Conservation (phyloP, 1,140 invertebrate species). For the Lerema accius region DNA sequence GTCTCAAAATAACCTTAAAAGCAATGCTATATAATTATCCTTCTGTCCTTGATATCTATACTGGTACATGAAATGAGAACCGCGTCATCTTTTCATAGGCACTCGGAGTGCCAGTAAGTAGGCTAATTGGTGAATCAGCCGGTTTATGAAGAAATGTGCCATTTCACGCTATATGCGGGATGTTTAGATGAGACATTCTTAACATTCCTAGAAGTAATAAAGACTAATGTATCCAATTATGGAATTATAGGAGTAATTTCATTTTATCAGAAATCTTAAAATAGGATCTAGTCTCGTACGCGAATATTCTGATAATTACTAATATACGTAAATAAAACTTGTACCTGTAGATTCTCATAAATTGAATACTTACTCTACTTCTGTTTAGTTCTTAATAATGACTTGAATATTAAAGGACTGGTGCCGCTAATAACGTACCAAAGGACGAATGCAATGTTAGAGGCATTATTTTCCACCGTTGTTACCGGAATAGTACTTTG, state of each 20-base stretch:
- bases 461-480: neutral
- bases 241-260: too few relatives aligned
- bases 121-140: conserved; percentile 58
- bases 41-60: neutral
- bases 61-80: neutral
- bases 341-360: too few relatives aligned
- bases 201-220: neutral
- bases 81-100: conserved; percentile 11
- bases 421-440: neutral
- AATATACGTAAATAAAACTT: too few relatives aligned
- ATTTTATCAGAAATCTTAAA: too few relatives aligned
- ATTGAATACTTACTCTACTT: too few relatives aligned
- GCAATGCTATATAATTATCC: neutral
- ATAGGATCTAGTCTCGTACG: too few relatives aligned
- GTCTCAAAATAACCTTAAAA: neutral
- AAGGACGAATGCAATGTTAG: neutral
- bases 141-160: conserved; percentile 57
- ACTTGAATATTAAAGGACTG: too few relatives aligned
- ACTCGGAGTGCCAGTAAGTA: conserved; percentile 42
- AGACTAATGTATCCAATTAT: too few relatives aligned
- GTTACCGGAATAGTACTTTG: neutral
- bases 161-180: conserved; percentile 41
- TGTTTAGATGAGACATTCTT: neutral
- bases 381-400: too few relatives aligned
- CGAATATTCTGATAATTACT: too few relatives aligned